These are phyloP conservation scores for Pelochelys cantorii DNA, from an alignment of 2,797 vertebrate genomes.

Conservation along the genomic window DNA sequence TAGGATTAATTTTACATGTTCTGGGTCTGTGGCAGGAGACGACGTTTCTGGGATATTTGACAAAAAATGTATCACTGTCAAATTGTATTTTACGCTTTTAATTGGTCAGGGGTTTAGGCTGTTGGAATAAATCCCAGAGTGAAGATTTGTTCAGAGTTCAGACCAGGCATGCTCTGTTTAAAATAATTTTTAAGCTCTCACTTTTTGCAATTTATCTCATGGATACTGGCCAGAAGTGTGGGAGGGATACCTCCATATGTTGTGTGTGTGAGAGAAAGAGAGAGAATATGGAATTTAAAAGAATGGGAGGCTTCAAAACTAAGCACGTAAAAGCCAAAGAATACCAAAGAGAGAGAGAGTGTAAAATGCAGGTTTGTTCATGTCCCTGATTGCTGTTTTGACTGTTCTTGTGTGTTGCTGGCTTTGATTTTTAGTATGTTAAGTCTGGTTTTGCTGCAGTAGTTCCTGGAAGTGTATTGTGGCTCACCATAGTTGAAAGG, in stretches of 20 bases:
- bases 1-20: not conserved
- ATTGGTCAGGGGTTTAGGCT: not conserved
- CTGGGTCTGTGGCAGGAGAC: not conserved
- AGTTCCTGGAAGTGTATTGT: not conserved
- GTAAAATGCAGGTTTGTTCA: not conserved
- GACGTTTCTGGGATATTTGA: not conserved
- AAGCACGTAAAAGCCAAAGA: not conserved
- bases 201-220: not conserved
- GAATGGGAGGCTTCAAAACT: not conserved
- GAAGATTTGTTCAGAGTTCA: not conserved
- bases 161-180: not conserved
- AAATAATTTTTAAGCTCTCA: not conserved
- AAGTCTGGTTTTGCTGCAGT: not conserved
- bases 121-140: not conserved
- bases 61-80: not conserved
- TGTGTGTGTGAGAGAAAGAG: not conserved
- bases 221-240: not conserved
- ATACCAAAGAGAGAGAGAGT: not conserved
- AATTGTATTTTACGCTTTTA: not conserved
- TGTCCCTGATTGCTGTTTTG: not conserved
- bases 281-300: not conserved
- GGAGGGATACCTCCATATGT: not conserved
- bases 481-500: slow-evolving; percentile 26
- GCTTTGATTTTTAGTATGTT: not conserved
- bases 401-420: not conserved